Base-by-base conservation (phyloP, 2,113 vertebrate genomes). In the Oxygymnocypris stewartii region DNA sequence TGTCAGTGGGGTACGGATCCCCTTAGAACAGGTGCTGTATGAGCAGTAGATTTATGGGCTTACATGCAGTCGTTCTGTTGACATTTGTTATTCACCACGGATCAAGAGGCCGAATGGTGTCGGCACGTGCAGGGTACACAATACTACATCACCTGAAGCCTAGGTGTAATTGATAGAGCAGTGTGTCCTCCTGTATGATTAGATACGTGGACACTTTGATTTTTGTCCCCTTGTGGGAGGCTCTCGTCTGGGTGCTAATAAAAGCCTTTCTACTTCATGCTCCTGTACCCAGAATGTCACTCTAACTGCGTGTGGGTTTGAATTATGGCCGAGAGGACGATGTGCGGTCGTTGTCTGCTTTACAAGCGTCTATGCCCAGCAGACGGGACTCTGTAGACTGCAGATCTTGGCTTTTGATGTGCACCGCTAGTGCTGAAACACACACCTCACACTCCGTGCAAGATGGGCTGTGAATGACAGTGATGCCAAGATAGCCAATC, bases 211-310 rank as follows among this genome's bases (percentile, higher is more conserved):
- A 49, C 67, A n/a, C n/a, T 44, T 44, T 28, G 51, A 35, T 82
- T 63, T 86, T 51, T 37, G 25, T 59, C 47, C 51, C 67, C n/a
- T 74, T 81, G 23, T 81, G 49, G 78, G 65, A 86, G 49, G 35
- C 37, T 59, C 54, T 83, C 31, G 69, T 78, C 73, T 84, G 86
- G 82, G 83, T 42, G 87, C 82, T 90, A 88, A 35, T 93, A 93
- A 94, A 93, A 86, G 85, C 88, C 90, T 89, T 89, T 89, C 88
- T 86, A 84, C 92, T 92, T 92, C 92, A 93, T 65, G 91, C 90
- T 92, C 78, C 89, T 87, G 74, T 92, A 90, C 91, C 91, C 93
- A 93, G 90, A 93, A 93, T 93, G 91, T 93, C 90, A 81, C 88
- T 91, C 90, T 89, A 87, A 63, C 44, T 81, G 86, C 87, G 88